Evolutionary conservation across 2,113 vertebrate species (phyloP).

Genomic region (Caranx ignobilis): DNA sequence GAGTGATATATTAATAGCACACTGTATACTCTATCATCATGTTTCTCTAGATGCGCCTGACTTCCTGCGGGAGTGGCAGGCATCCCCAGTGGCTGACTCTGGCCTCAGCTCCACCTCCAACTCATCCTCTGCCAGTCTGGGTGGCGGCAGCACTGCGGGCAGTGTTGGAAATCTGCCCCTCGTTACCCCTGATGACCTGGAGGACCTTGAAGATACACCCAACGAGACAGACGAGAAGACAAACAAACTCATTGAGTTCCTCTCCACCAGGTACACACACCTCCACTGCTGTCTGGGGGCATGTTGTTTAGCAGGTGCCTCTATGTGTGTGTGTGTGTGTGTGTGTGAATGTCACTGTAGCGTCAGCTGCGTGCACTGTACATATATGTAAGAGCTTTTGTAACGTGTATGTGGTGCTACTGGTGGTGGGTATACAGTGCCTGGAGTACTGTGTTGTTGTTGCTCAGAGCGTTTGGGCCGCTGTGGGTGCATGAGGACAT

Average conservation of each 20-base stretch:
- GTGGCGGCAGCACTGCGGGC: conserved; percentile 83
- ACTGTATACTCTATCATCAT: not conserved
- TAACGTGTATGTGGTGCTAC: conserved; percentile 80
- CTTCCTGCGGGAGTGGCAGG: conserved; percentile 95
- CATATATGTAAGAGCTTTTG: conserved; percentile 34
- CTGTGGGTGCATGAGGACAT: conserved; percentile 99
- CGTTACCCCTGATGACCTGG: conserved; percentile 93
- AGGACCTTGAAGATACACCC: conserved; percentile 89
- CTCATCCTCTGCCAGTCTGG: conserved; percentile 96
- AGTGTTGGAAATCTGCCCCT: conserved; percentile 96
- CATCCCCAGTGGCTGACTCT: conserved; percentile 93
- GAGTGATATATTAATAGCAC: not conserved
- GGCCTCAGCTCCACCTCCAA: conserved; percentile 96
- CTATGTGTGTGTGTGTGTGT: not conserved
- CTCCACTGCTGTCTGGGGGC: not conserved
- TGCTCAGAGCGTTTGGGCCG: conserved; percentile 94
- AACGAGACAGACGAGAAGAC: conserved; percentile 93
- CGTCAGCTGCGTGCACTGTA: not conserved
- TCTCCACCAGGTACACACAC: conserved; percentile 92
- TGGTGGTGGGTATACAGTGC: conserved; percentile 84
- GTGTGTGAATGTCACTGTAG: conserved; percentile 1
- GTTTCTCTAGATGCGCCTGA: conserved; percentile 89
- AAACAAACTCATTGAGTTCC: conserved; percentile 97
- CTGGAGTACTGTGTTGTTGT: conserved; percentile 85
- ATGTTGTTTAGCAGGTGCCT: not conserved